Evolutionary conservation across 2,888 invertebrate species (phyloP).

Genomic region (Scaptomyza cyrtandrae): DNA sequence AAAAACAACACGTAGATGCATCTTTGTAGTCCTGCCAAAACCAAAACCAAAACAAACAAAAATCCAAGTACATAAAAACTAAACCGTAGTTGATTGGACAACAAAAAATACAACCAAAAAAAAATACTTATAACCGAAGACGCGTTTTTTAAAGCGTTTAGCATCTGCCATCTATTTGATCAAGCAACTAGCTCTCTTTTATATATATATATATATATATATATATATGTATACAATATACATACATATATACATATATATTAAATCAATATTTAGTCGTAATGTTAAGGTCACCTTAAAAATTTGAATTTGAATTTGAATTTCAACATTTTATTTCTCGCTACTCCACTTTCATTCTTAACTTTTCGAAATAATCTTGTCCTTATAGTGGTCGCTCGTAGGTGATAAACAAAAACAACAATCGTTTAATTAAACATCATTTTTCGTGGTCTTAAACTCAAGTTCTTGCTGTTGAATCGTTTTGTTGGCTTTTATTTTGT

Average conservation of each 20-base stretch:
- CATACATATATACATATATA: too few relatives aligned
- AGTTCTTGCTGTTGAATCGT: too few relatives aligned
- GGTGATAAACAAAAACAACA: too few relatives aligned
- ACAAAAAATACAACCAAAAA: neutral
- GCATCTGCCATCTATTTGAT: constrained; percentile 6
- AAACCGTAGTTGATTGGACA: constrained; percentile 52
- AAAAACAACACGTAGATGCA: constrained; percentile 68
- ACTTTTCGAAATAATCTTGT: neutral
- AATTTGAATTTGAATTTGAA: too few relatives aligned
- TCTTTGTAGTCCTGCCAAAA: constrained; percentile 62
- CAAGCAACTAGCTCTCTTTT: neutral
- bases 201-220: neutral
- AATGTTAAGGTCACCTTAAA: too few relatives aligned
- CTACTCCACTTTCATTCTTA: neutral
- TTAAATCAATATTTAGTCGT: too few relatives aligned
- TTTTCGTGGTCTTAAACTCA: too few relatives aligned
- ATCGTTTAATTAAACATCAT: too few relatives aligned
- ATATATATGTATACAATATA: too few relatives aligned
- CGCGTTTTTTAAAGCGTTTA: constrained; percentile 11
- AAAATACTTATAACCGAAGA: constrained; percentile 1
- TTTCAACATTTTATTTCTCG: neutral
- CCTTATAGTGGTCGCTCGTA: neutral
- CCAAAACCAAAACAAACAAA: constrained; percentile 6
- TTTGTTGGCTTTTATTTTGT: too few relatives aligned
- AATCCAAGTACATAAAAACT: constrained; percentile 3